Percentiles rank a stretch among this genome's conserved stretches.
These are phyloP conservation scores for Clarias gariepinus DNA, from an alignment of 2,113 vertebrate species.

Conservation along the genomic window DNA sequence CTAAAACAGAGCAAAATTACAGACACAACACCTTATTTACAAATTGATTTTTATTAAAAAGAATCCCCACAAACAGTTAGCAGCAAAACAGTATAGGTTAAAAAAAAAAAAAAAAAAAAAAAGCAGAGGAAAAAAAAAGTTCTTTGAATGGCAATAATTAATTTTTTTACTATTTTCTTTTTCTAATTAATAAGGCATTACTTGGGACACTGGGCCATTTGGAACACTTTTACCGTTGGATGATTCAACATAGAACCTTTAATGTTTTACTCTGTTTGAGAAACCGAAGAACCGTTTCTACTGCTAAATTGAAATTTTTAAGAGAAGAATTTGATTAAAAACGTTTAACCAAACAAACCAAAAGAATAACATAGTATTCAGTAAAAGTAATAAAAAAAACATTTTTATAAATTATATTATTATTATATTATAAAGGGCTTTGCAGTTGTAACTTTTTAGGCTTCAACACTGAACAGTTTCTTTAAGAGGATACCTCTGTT, in stretches of 20 bases:
- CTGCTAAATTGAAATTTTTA: accelerated
- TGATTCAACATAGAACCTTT: not conserved
- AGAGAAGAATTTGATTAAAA: not conserved
- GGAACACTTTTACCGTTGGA: not conserved
- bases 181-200: not conserved
- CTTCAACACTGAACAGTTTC: not conserved
- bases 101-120: too few relatives aligned
- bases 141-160: not conserved
- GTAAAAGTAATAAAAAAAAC: not conserved
- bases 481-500: not conserved
- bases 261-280: not conserved
- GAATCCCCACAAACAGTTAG: slow-evolving; percentile 14
- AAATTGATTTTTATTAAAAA: slow-evolving; percentile 23
- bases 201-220: not conserved
- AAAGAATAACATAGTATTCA: not conserved
- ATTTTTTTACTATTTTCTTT: not conserved
- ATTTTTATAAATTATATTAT: too few relatives aligned
- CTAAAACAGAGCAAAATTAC: not conserved
- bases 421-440: not conserved
- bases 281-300: not conserved
- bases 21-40: not conserved
- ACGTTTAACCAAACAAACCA: not conserved
- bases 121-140: not conserved
- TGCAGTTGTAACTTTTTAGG: not conserved
- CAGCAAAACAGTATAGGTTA: not conserved